Base-by-base conservation (phyloP, 2,113 vertebrate species). In the Amphiprion ocellaris region DNA sequence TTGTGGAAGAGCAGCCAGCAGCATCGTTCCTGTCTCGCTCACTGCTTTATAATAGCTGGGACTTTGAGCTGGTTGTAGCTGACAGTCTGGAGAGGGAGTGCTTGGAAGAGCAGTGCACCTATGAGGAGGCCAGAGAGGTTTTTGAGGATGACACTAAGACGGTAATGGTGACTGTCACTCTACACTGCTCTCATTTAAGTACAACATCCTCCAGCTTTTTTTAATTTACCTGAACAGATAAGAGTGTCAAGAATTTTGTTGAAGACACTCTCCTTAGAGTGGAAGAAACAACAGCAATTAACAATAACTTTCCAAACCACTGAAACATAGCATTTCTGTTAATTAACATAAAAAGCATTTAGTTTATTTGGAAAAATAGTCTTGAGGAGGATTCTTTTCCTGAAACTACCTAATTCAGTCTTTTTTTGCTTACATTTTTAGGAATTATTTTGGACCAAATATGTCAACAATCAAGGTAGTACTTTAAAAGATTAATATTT, bases 41-140 rank as follows among this genome's bases (percentile, higher is more conserved):
- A 0, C 91, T 95, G 62, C 95, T 81, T 16, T 95, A 90, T 64
- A 98, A 98, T 87, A 94, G 86, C 84, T 98, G 97, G 95, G 98
- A 99, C 90, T 94, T 99, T 87, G 98, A 99, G 93, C 58, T 97
- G 73, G 92, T 99, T 77, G 92, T 94, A 5, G 23, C 79, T 0
- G 97, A 87, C 17, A 81, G 94, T 80, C 30, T 99, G 68, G 94
- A 99, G 90, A 95, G 98, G 70, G 98, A 99, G 77, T 99, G 98
- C 77, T 0, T 0, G 0, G 98, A 99, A 77, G 98, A 99, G 69
- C 8, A 92, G 0, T 99, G 98, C 87, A 96, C 69, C 79, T 97
- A 95, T 12, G 98, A 99, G 86, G 98, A 99, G 93, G 97, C 96
- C 15, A 94, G 96, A 84, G 98, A 99, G 86, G 15, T 96, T 77